Percentiles rank a stretch among this genome's conserved stretches.
Conservation (phyloP, 1,140 invertebrate species). For the Apis florea region DNA sequence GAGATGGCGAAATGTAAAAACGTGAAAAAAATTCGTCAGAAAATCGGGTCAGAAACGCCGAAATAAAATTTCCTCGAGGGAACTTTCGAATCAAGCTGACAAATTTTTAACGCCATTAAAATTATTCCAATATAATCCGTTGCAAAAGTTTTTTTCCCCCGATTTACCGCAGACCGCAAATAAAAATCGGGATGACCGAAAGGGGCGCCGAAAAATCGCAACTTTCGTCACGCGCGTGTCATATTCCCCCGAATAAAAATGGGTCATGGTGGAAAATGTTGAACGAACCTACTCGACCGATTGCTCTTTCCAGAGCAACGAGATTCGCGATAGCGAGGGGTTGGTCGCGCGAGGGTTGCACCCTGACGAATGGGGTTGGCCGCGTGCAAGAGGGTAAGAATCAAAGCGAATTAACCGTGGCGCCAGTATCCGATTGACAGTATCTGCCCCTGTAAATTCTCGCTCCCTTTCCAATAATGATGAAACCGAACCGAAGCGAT, state of each 20-base stretch:
- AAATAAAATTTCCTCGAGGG: too few species aligned
- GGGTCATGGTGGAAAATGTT: background rate
- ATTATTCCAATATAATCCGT: background rate
- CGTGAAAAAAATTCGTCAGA: too few species aligned
- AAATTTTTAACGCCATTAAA: background rate
- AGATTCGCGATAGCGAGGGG: background rate
- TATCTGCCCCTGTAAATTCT: constrained; percentile 35
- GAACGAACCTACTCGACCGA: background rate
- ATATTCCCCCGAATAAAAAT: background rate
- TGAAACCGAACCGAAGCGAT: background rate
- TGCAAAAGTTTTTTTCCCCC: background rate
- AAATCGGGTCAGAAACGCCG: too few species aligned
- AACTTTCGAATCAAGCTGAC: too few species aligned
- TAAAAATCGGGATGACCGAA: background rate
- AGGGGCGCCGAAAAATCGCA: background rate
- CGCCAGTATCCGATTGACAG: constrained; percentile 34
- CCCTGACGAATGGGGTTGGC: too few species aligned
- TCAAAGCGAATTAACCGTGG: constrained; percentile 40
- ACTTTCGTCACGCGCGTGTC: background rate
- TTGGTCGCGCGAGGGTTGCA: background rate
- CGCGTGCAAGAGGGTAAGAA: constrained; percentile 24
- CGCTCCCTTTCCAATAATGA: constrained; percentile 30
- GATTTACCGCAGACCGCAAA: background rate
- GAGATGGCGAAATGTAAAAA: too few species aligned
- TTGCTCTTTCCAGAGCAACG: background rate